Conservation (phyloP, 2,113 vertebrate genomes). For the Athene cunicularia region DNA sequence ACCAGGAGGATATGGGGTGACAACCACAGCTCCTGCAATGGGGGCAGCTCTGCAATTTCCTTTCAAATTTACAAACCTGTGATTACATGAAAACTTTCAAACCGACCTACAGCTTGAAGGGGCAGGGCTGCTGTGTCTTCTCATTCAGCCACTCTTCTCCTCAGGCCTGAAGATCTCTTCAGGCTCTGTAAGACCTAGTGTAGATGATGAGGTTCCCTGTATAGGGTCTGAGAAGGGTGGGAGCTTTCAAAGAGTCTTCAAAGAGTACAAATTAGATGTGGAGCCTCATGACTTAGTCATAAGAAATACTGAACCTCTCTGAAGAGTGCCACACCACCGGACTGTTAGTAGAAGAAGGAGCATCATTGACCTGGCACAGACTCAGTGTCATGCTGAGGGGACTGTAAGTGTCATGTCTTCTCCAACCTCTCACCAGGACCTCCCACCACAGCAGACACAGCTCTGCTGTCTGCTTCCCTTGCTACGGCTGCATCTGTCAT, state of each 20-base stretch:
- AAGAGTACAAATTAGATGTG: background rate
- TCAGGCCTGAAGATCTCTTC: background rate
- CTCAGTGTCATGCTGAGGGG: background rate
- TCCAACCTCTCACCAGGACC: background rate
- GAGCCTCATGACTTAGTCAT: background rate
- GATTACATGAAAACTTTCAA: background rate
- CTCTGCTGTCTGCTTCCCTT: background rate
- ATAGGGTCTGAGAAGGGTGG: background rate
- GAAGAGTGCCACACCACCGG: background rate
- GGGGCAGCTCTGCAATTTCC: background rate
- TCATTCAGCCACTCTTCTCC: background rate
- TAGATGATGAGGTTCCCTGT: background rate
- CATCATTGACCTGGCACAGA: background rate
- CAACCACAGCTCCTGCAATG: background rate
- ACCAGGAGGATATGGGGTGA: background rate
- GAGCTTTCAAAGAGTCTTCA: background rate
- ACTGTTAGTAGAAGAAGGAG: background rate
- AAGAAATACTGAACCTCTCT: background rate
- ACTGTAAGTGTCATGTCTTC: background rate
- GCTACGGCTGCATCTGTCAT: fast-evolving
- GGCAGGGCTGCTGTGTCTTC: fast-evolving
- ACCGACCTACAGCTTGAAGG: background rate
- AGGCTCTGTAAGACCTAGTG: background rate
- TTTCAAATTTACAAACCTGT: background rate
- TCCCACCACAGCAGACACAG: fast-evolving